Conservation (phyloP, 2,113 vertebrate genomes). For the Tyto alba region DNA sequence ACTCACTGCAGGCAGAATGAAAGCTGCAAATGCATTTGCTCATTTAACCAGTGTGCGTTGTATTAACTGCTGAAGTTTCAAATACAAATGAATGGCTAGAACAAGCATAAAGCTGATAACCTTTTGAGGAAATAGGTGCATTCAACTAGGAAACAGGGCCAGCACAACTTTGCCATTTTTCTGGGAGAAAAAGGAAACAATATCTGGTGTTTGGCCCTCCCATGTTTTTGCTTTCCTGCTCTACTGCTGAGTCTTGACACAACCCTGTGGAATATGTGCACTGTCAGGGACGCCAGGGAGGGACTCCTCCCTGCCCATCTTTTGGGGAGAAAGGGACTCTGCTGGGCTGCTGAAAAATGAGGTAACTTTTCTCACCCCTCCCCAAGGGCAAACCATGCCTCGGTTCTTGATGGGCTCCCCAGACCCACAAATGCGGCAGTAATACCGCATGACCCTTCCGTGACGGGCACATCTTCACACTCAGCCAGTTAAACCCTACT, state of each 20-base stretch:
- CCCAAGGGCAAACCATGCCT: background rate
- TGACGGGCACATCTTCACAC: background rate
- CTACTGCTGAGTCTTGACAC: constrained; percentile 41
- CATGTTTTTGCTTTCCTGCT: constrained; percentile 44
- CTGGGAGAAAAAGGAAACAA: constrained; percentile 26
- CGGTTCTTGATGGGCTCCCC: background rate
- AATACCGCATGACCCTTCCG: rapidly evolving
- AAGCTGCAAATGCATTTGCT: constrained; percentile 56
- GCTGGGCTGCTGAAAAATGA: background rate
- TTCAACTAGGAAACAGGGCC: constrained; percentile 46
- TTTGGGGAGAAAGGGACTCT: background rate
- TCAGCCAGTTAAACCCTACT: background rate
- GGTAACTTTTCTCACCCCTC: background rate
- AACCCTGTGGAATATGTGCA: background rate
- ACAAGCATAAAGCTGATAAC: constrained; percentile 41
- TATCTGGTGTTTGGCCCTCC: constrained; percentile 45
- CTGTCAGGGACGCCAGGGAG: background rate
- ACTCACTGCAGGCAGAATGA: constrained; percentile 46
- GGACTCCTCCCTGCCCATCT: background rate
- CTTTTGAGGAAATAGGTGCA: constrained; percentile 42
- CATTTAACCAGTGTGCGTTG: constrained; percentile 47
- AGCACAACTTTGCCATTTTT: constrained; percentile 48
- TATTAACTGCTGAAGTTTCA: constrained; percentile 59
- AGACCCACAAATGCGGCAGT: background rate
- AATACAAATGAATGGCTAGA: constrained; percentile 9